These are phyloP conservation scores for Tadarida brasiliensis DNA, from an alignment of 2,797 vertebrate species.

Conservation along the genomic window DNA sequence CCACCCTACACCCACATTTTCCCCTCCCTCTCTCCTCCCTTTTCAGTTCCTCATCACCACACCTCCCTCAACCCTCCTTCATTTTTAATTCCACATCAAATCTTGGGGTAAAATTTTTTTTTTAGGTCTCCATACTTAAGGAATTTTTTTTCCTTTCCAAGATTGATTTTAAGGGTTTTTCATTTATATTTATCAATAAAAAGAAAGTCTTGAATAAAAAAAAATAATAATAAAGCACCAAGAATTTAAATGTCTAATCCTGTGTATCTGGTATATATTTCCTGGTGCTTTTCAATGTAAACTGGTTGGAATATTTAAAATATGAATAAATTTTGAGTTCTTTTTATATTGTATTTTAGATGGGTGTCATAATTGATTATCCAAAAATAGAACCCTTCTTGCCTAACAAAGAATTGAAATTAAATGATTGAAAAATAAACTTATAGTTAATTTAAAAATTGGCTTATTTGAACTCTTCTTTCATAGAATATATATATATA, in stretches of 20 bases:
- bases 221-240: background rate
- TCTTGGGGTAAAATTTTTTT: background rate
- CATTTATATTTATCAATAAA: background rate
- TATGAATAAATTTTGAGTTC: slow-evolving; percentile 48
- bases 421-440: slow-evolving; percentile 72
- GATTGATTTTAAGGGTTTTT: slow-evolving; percentile 13
- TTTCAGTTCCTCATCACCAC: background rate
- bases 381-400: slow-evolving; percentile 80
- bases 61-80: background rate
- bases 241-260: background rate
- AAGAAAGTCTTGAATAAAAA: background rate
- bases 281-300: background rate
- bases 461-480: background rate
- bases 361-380: slow-evolving; percentile 63
- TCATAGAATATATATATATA: background rate
- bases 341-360: slow-evolving; percentile 59
- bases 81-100: background rate
- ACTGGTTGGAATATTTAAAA: slow-evolving; percentile 28
- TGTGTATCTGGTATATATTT: background rate
- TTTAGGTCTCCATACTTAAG: background rate
- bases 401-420: slow-evolving; percentile 70
- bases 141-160: background rate
- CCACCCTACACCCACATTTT: no score
- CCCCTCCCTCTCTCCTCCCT: no score
- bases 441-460: slow-evolving; percentile 1